Evolutionary conservation across 2,888 invertebrate genomes (phyloP), one percentile per base, ranked within the genome.

Genomic region (Glyphotaelius pellucidus): DNA sequence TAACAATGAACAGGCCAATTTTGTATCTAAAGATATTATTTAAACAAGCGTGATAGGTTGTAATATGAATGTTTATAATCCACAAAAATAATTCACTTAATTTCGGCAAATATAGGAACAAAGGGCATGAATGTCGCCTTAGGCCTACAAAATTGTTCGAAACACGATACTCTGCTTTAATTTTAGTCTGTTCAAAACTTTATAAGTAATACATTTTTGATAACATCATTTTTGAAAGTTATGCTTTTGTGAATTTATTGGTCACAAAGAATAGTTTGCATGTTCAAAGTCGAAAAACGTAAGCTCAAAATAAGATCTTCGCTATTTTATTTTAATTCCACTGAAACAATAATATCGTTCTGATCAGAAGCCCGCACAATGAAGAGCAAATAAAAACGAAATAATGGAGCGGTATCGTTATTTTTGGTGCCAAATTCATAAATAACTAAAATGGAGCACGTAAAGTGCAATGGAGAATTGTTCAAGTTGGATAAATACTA

Each of bases 391-490:
- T 67, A 67, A 67, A 67, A 67, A 67, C 52, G 14, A 67, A 67
- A 67, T 67, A 67, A 67, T 67, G 19, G 52, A 67, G 52, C 52
- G 25, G 52, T 67, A 19, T 67, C 52, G 52, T 67, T 67, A 67
- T 67, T 31, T 31, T 30, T 81, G 31, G 31, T 81, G 81, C 81
- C 81, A 81, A 81, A 32, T 67, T 67, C 81, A 25, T 30, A 32
- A 81, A 81, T 81, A 81, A 81, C 81, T 81, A 32, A 81, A 67
- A 67, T 67, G 52, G 81, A 81, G 31, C 81, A 81, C 31, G 81
- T 14, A 81, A 81, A 81, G 30, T 81, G 30, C 52, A 67, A 67
- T 12, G 81, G 30, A 81, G 31, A 81, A 32, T 31, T 81, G 31
- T 81, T 81, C 31, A 12, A 81, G 30, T 85, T 35, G 42, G 25